These are phyloP conservation scores for Drosophila mauritiana DNA, from an alignment of 1,140 invertebrate genomes.

Conservation along the genomic window DNA sequence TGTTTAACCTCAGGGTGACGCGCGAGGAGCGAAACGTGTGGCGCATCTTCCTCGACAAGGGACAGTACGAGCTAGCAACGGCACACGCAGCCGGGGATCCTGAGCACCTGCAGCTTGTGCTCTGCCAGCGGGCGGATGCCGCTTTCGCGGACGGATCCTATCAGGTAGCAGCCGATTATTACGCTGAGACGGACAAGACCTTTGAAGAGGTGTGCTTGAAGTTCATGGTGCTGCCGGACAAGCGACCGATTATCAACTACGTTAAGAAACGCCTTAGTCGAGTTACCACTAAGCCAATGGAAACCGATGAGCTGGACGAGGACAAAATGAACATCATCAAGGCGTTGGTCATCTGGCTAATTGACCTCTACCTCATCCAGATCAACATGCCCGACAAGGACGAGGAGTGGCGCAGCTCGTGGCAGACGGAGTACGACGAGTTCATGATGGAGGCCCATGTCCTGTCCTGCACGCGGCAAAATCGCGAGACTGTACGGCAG, in stretches of 20 bases:
- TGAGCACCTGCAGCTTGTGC: conserved; percentile 92
- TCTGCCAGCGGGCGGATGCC: conserved; percentile 95
- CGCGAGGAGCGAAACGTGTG: conserved; percentile 95
- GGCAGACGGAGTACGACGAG: conserved; percentile 89
- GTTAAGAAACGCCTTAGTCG: conserved; percentile 89
- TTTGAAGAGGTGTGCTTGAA: conserved; percentile 98
- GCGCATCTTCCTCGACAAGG: conserved; percentile 94
- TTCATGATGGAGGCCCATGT: conserved; percentile 89
- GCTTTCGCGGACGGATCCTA: conserved; percentile 93
- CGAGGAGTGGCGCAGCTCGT: conserved; percentile 85
- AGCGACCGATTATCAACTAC: conserved; percentile 94
- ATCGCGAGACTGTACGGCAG: conserved; percentile 93
- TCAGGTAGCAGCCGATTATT: conserved; percentile 93
- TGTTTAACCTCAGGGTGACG: conserved; percentile 94
- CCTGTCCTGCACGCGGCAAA: conserved; percentile 90
- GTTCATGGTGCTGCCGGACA: conserved; percentile 93
- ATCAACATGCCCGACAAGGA: conserved; percentile 87
- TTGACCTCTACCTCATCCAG: conserved; percentile 96
- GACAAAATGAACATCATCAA: conserved; percentile 90
- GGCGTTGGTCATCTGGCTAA: conserved; percentile 96
- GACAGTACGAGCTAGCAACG: conserved; percentile 95
- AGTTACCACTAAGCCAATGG: conserved; percentile 75
- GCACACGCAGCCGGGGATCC: conserved; percentile 91
- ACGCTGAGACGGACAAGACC: conserved; percentile 94
- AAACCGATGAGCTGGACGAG: neutral